phyloP scores from a whole-genome alignment of 2,888 invertebrate species.

The Syritta pipiens region DNA sequence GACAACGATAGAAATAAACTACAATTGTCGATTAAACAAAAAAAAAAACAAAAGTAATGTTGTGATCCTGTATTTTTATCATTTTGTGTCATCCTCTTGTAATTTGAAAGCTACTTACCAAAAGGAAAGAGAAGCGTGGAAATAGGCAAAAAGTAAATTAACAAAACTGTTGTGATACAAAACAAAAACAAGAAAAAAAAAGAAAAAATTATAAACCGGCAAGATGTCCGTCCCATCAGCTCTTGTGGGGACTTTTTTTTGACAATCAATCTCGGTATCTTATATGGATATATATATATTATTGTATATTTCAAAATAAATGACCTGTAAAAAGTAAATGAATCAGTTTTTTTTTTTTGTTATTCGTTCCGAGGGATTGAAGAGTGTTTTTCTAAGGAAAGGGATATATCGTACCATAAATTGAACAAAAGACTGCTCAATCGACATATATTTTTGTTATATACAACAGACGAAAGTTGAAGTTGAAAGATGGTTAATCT shows the following conservation, averaged over 20 bases:
- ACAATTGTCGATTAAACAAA: slow-evolving; percentile 30
- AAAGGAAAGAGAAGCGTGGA: slow-evolving; percentile 6
- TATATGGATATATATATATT: slow-evolving; percentile 13
- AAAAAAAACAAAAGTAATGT: no score
- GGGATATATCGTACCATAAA: no score
- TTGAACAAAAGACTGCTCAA: no score
- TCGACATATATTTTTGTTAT: no score
- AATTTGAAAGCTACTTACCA: slow-evolving; percentile 22
- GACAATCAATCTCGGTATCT: slow-evolving; percentile 31
- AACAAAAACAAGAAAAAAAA: background rate
- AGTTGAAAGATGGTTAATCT: no score
- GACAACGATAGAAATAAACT: slow-evolving; percentile 2
- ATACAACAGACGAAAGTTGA: no score
- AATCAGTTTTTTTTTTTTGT: background rate
- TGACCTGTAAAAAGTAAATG: slow-evolving; percentile 25
- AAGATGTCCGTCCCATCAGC: background rate
- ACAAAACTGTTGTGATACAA: slow-evolving; percentile 57
- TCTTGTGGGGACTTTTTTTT: slow-evolving; percentile 5
- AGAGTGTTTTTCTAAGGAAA: no score
- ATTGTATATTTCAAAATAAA: slow-evolving; percentile 62
- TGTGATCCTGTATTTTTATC: slow-evolving; percentile 45
- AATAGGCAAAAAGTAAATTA: slow-evolving; percentile 4
- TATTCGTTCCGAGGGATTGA: background rate
- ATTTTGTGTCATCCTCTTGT: slow-evolving; percentile 14
- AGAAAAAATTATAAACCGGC: background rate